A percentile compares a stretch with the other conserved stretches of the same genome.
Conservation (phyloP, 2,113 vertebrate species). For the Aleadryas rufinucha region DNA sequence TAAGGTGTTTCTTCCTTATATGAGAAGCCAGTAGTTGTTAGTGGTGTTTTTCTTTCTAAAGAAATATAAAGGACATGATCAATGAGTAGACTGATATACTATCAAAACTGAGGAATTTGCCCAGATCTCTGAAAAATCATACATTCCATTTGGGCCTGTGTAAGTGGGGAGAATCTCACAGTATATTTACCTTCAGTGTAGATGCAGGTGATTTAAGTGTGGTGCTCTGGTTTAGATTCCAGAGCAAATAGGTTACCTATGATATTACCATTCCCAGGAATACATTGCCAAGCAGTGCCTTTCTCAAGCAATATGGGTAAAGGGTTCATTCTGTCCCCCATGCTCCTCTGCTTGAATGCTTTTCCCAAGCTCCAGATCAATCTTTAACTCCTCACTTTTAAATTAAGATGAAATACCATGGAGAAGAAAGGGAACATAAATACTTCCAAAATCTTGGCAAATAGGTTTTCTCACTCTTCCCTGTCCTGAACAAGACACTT, state of each 20-base stretch:
- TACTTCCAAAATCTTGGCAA: not conserved
- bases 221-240: not conserved
- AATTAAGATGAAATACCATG: not conserved
- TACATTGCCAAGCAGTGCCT: not conserved
- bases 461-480: not conserved
- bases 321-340: not conserved
- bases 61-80: not conserved
- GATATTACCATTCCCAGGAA: not conserved
- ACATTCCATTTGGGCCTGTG: not conserved
- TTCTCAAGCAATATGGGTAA: not conserved
- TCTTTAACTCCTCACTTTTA: slow-evolving; percentile 51
- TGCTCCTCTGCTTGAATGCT: slow-evolving; percentile 50
- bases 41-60: not conserved
- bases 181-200: not conserved
- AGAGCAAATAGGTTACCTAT: slow-evolving; percentile 50
- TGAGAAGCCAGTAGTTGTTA: not conserved
- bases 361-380: slow-evolving; percentile 59
- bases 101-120: not conserved
- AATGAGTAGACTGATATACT: not conserved
- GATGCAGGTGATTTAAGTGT: not conserved
- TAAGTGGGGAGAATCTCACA: not conserved
- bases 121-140: not conserved
- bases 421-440: not conserved
- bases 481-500: not conserved
- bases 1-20: not conserved